A percentile compares a stretch with the other conserved stretches of the same genome.
Evolutionary conservation across 1,140 invertebrate genomes (phyloP).

Genomic region (Apis mellifera): DNA sequence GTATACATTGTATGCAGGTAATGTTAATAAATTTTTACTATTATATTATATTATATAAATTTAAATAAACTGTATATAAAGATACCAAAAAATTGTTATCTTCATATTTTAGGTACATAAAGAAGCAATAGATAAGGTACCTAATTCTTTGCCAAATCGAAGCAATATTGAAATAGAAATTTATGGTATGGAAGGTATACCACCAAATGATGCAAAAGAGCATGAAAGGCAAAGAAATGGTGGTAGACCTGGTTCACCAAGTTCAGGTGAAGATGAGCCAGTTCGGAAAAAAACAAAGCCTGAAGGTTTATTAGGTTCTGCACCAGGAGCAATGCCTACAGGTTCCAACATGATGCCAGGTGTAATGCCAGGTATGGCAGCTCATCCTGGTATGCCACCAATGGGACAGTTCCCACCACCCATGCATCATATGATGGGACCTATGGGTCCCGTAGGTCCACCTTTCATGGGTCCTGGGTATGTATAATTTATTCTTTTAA

Average conservation of each 20-base stretch:
- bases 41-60: neutral
- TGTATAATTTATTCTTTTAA: slow-evolving; percentile 62
- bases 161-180: slow-evolving; percentile 99
- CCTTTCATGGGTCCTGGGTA: slow-evolving; percentile 89
- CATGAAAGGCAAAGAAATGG: slow-evolving; percentile 94
- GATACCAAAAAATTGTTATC: slow-evolving; percentile 1
- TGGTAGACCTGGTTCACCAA: slow-evolving; percentile 81
- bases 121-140: slow-evolving; percentile 99
- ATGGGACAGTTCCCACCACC: slow-evolving; percentile 82
- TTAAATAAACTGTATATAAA: neutral
- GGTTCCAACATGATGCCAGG: slow-evolving; percentile 82
- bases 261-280: slow-evolving; percentile 90
- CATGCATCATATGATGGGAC: slow-evolving; percentile 87
- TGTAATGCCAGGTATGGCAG: slow-evolving; percentile 81
- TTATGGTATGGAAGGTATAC: slow-evolving; percentile 99
- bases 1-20: slow-evolving; percentile 99
- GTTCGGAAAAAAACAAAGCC: slow-evolving; percentile 87
- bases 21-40: slow-evolving; percentile 39
- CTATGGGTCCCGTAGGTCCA: slow-evolving; percentile 85
- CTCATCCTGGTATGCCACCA: slow-evolving; percentile 82
- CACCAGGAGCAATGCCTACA: slow-evolving; percentile 78
- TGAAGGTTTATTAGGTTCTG: slow-evolving; percentile 83
- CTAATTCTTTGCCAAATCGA: slow-evolving; percentile 98
- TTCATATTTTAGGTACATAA: slow-evolving; percentile 93
- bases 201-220: slow-evolving; percentile 95